Evolutionary conservation across 2,888 invertebrate genomes (phyloP), one percentile per base, ranked within the genome.

Genomic region (Ophion ventricosus): DNA sequence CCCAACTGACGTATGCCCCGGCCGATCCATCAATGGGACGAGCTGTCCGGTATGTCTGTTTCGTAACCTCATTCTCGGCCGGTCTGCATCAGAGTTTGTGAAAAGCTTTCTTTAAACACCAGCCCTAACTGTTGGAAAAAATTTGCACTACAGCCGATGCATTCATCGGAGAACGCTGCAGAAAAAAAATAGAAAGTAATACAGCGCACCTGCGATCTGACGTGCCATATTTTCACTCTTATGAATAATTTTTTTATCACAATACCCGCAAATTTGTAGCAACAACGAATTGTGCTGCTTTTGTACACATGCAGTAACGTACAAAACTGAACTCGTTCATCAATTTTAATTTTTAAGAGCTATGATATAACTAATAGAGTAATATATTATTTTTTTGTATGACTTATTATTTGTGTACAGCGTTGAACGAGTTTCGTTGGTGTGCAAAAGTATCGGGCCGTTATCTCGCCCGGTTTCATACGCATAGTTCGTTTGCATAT

Each of bases 11-110:
- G 63, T 54, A 11, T 63, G 40, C 17, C 64, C 56, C 49, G 70
- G 40, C 64, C 35, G 80, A 85, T 85, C 85, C 78, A 84, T 83
- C 85, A 79, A 83, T 59, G 66, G 35, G 61, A 75, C 70, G 43
- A 70, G 64, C 73, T 57, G 69, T 83, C 77, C 67, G 77, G 57
- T 43, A 63, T 66, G 61, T 25, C 64, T 29, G 29, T 59, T 74
- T 64, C 74, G 40, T 57, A n/a, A 43, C 54, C 57, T 61, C 29
- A 3, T 14, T 35, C 69, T 49, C 56, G 40, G 29, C 63, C 56
- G 10, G 63, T 49, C 77, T 40, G 67, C 77, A 69, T 14, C 4
- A 23, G 25, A 67, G 49, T 54, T 54, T n/a, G 49, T 40, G 17
- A 56, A n/a, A 25, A 57, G 25, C 40, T 40, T 67, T 64, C 43